Percentiles rank a stretch among this genome's conserved stretches.
phyloP scores from a whole-genome alignment of 2,888 invertebrate genomes.

The Drosophila kuntzei region DNA sequence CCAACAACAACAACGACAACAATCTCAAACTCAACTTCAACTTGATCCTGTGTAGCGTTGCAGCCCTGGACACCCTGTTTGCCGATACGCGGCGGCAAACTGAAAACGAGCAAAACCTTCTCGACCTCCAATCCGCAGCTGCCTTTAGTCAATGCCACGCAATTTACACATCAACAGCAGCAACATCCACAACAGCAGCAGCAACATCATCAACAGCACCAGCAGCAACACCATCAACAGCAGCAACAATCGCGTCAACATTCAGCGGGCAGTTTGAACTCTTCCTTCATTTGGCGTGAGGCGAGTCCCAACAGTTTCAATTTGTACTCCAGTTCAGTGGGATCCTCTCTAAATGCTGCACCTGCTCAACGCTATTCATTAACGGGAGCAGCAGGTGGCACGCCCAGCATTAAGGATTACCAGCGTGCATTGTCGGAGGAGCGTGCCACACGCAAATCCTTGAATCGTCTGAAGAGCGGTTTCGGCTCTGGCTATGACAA shows the following conservation, averaged over 20 bases:
- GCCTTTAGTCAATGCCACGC: constrained; percentile 82
- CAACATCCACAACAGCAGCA: constrained; percentile 37
- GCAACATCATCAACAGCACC: constrained; percentile 24
- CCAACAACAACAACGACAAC: constrained; percentile 44
- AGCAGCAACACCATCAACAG: constrained; percentile 18
- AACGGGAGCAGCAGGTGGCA: constrained; percentile 50
- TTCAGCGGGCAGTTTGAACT: constrained; percentile 85
- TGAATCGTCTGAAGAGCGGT: constrained; percentile 84
- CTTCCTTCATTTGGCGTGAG: constrained; percentile 86
- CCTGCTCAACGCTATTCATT: constrained; percentile 82
- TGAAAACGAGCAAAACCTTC: constrained; percentile 86
- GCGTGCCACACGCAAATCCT: constrained; percentile 83
- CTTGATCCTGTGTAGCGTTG: constrained; percentile 77
- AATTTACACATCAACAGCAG: constrained; percentile 58
- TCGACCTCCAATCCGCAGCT: constrained; percentile 86
- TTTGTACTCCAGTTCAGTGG: constrained; percentile 85
- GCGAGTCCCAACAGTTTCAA: constrained; percentile 86
- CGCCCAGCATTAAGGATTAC: constrained; percentile 72
- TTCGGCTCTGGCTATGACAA: constrained; percentile 85
- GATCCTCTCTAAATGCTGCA: constrained; percentile 83
- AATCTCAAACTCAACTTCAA: constrained; percentile 44
- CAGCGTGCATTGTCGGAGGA: constrained; percentile 83
- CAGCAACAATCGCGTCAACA: constrained; percentile 68
- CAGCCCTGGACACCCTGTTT: constrained; percentile 86
- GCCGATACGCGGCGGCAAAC: constrained; percentile 86